Conservation (phyloP, 2,888 invertebrate species). For the Pteria penguin region DNA sequence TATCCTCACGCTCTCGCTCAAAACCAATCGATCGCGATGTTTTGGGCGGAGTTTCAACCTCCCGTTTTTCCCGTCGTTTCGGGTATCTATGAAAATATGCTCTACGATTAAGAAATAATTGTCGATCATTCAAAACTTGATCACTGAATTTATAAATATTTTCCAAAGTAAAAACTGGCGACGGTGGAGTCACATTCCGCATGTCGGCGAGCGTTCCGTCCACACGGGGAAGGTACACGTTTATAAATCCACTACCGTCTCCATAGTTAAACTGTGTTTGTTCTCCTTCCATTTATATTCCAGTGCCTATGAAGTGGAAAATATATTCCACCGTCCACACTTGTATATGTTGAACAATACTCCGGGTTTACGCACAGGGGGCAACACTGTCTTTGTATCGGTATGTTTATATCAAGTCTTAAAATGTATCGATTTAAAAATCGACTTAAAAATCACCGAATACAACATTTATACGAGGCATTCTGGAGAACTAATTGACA, state of each 20-base stretch:
- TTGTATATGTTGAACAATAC: too few species aligned
- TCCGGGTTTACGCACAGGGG: too few species aligned
- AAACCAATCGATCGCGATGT: background rate
- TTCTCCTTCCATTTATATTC: too few species aligned
- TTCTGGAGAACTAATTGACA: too few species aligned
- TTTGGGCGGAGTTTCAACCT: conserved; percentile 24
- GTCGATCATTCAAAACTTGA: conserved; percentile 61
- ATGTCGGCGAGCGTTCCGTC: conserved; percentile 48
- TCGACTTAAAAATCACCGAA: too few species aligned
- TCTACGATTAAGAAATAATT: conserved; percentile 59
- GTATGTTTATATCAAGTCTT: too few species aligned
- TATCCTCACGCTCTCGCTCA: conserved; percentile 11
- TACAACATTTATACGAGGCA: too few species aligned
- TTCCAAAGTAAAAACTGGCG: conserved; percentile 53
- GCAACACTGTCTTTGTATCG: too few species aligned
- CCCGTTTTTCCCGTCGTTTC: background rate
- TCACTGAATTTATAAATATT: conserved; percentile 66
- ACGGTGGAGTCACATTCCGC: conserved; percentile 41
- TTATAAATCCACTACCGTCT: conserved; percentile 39
- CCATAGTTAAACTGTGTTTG: too few species aligned
- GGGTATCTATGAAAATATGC: conserved; percentile 28
- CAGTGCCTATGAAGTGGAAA: too few species aligned
- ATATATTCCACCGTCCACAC: too few species aligned
- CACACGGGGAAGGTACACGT: conserved; percentile 57
- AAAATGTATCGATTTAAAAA: too few species aligned